Evolutionary conservation across 1,140 invertebrate genomes (phyloP).

Genomic region (Penaeus chinensis): DNA sequence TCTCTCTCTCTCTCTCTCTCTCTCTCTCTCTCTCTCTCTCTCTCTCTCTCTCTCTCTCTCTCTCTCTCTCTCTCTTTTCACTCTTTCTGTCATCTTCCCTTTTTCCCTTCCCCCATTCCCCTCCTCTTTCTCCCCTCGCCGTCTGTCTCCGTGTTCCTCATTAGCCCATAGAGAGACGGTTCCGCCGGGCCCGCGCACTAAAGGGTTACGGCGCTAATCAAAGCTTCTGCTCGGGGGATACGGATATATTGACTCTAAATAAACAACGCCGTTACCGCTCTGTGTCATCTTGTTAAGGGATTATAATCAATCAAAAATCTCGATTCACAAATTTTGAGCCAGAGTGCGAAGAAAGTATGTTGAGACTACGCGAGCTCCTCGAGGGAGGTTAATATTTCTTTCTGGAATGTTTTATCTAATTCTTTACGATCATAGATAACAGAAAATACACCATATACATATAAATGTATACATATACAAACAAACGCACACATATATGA

Average conservation of each 20-base stretch:
- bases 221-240: slow-evolving; percentile 23
- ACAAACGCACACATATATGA: no score
- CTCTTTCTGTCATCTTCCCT: neutral
- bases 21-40: neutral
- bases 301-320: slow-evolving; percentile 4
- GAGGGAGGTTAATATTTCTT: no score
- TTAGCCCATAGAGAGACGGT: neutral
- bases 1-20: neutral
- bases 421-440: no score
- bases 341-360: neutral
- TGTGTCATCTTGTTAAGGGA: slow-evolving; percentile 43
- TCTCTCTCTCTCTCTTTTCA: neutral
- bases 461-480: no score
- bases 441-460: no score
- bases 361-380: no score
- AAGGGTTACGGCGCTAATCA: slow-evolving; percentile 36
- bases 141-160: no score
- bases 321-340: no score
- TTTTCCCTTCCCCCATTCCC: neutral
- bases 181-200: neutral
- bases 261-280: slow-evolving; percentile 43
- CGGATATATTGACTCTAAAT: slow-evolving; percentile 51
- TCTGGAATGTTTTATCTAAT: no score
- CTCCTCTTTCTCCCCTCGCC: no score
- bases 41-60: neutral